Evolutionary conservation across 2,888 invertebrate genomes (phyloP).

Genomic region (Hoplodrina ambigua): DNA sequence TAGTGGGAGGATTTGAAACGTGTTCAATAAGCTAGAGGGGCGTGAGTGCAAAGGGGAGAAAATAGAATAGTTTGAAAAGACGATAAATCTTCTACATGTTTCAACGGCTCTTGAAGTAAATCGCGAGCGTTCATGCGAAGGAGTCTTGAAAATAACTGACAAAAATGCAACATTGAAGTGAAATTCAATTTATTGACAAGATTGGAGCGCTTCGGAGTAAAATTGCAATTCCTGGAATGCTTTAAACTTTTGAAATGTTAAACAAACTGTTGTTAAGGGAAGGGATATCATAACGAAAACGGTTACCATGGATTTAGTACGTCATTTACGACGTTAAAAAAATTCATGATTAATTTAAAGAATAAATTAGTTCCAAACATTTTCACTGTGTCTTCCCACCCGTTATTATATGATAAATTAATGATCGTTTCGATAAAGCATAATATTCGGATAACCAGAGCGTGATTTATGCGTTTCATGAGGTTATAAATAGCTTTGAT

Average conservation of each 20-base stretch:
- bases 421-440: not conserved
- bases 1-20: slow-evolving; percentile 19
- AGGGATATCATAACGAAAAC: no score
- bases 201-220: slow-evolving; percentile 18
- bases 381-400: no score
- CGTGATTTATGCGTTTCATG: not conserved
- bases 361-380: no score
- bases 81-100: slow-evolving; percentile 26
- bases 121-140: slow-evolving; percentile 2
- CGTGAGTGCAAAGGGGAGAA: slow-evolving; percentile 10
- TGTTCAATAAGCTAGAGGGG: slow-evolving; percentile 45
- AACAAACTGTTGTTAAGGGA: not conserved
- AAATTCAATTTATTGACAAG: slow-evolving; percentile 35
- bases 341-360: no score
- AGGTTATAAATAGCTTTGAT: not conserved
- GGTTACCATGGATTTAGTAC: no score
- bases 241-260: slow-evolving; percentile 16
- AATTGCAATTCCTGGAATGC: slow-evolving; percentile 7
- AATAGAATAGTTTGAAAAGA: slow-evolving; percentile 15
- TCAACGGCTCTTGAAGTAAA: slow-evolving; percentile 23
- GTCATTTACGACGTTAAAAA: no score
- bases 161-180: slow-evolving; percentile 24
- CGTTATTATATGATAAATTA: not conserved
- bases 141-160: slow-evolving; percentile 21
- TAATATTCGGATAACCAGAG: not conserved